Conservation (phyloP, 1,140 invertebrate species). For the Hycleus cichorii region DNA sequence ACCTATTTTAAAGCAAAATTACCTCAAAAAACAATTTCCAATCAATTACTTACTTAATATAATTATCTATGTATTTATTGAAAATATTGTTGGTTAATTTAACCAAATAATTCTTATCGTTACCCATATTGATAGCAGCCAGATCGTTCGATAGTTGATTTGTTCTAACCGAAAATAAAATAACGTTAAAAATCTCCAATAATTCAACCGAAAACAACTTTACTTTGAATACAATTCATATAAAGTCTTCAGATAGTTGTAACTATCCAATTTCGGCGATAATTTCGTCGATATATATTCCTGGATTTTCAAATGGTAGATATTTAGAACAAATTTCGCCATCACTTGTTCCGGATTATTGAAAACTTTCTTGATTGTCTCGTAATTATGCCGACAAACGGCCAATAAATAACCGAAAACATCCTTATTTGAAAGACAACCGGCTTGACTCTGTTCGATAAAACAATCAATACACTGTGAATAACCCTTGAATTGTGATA, state of each 20-base stretch:
- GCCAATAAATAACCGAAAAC: constrained; percentile 88
- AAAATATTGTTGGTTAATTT: constrained; percentile 82
- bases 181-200: neutral
- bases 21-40: no score
- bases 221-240: constrained; percentile 82
- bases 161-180: constrained; percentile 45
- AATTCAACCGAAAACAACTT: neutral
- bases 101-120: constrained; percentile 69
- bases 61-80: constrained; percentile 47
- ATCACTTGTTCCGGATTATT: constrained; percentile 94
- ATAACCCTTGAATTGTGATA: constrained; percentile 95
- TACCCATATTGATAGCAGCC: constrained; percentile 67
- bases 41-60: constrained; percentile 49
- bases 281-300: constrained; percentile 76
- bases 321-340: constrained; percentile 95
- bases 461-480: constrained; percentile 94
- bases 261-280: constrained; percentile 69
- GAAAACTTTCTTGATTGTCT: constrained; percentile 88
- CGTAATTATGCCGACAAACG: constrained; percentile 82
- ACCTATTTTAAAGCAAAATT: constrained; percentile 37
- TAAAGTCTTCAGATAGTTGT: constrained; percentile 81
- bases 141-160: constrained; percentile 66
- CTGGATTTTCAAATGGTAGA: constrained; percentile 89
- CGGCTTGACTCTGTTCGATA: constrained; percentile 92
- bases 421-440: constrained; percentile 69